phyloP scores from a whole-genome alignment of 2,888 invertebrate genomes.

The Creontiades dilutus region DNA sequence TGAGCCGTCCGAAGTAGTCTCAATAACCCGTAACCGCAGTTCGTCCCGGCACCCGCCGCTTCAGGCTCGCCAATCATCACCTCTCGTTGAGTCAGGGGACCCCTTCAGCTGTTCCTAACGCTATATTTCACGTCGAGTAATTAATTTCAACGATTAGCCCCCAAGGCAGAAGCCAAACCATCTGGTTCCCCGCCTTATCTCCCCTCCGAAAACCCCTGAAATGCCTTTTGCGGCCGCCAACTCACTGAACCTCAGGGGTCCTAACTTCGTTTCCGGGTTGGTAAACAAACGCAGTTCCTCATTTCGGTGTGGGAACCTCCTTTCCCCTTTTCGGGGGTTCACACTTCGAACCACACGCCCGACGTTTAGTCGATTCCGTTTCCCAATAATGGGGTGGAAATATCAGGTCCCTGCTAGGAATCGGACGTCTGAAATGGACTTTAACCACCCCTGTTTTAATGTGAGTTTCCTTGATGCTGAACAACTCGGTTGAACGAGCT shows the following conservation, averaged over 20 bases:
- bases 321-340: background rate
- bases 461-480: too few species aligned
- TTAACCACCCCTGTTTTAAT: too few species aligned
- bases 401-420: background rate
- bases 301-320: background rate
- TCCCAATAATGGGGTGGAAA: background rate
- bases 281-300: slow-evolving; percentile 51
- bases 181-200: slow-evolving; percentile 59
- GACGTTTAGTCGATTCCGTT: background rate
- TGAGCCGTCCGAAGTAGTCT: too few species aligned
- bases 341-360: background rate
- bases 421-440: too few species aligned
- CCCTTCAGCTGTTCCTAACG: background rate
- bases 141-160: slow-evolving; percentile 62
- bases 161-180: slow-evolving; percentile 12
- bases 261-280: slow-evolving; percentile 52
- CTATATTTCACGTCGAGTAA: slow-evolving; percentile 23
- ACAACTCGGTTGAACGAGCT: too few species aligned
- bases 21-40: too few species aligned
- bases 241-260: slow-evolving; percentile 27
- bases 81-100: background rate
- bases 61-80: background rate
- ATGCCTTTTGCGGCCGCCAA: slow-evolving; percentile 23
- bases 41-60: background rate
- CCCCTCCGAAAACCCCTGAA: background rate